A percentile compares a stretch with the other conserved stretches of the same genome.
Evolutionary conservation across 2,888 invertebrate species (phyloP).

Genomic region (Psococerastis gibbosa): DNA sequence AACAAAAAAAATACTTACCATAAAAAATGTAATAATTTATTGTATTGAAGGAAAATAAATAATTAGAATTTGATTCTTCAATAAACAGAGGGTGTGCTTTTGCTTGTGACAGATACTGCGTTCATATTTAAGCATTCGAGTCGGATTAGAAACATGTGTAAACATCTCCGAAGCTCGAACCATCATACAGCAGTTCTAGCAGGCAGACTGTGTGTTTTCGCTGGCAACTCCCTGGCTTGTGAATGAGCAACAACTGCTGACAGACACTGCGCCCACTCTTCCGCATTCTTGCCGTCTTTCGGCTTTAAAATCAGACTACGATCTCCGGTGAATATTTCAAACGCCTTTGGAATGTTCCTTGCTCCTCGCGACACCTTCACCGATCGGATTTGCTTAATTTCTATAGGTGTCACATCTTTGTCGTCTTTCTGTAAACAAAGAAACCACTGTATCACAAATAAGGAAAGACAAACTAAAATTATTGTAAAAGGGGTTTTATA

Average conservation of each 20-base stretch:
- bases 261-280: constrained; percentile 90
- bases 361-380: constrained; percentile 86
- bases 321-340: constrained; percentile 90
- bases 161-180: too few species aligned
- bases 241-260: constrained; percentile 84
- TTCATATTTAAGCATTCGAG: too few species aligned
- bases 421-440: constrained; percentile 58
- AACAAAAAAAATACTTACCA: too few species aligned
- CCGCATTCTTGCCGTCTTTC: constrained; percentile 83
- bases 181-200: constrained; percentile 20
- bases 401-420: constrained; percentile 38
- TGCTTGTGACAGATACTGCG: too few species aligned
- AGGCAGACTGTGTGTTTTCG: constrained; percentile 28
- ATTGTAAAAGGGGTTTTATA: too few species aligned
- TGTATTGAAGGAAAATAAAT: too few species aligned
- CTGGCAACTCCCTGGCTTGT: constrained; percentile 39
- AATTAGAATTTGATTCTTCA: too few species aligned
- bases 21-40: too few species aligned
- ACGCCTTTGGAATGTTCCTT: constrained; percentile 84
- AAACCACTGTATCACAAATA: too few species aligned
- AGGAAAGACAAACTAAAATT: too few species aligned
- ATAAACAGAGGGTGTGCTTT: too few species aligned
- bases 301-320: constrained; percentile 85
- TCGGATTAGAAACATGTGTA: too few species aligned
- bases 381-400: constrained; percentile 81